Base-by-base conservation (phyloP, 2,888 invertebrate genomes). In the Aleiodes leptofemur region DNA sequence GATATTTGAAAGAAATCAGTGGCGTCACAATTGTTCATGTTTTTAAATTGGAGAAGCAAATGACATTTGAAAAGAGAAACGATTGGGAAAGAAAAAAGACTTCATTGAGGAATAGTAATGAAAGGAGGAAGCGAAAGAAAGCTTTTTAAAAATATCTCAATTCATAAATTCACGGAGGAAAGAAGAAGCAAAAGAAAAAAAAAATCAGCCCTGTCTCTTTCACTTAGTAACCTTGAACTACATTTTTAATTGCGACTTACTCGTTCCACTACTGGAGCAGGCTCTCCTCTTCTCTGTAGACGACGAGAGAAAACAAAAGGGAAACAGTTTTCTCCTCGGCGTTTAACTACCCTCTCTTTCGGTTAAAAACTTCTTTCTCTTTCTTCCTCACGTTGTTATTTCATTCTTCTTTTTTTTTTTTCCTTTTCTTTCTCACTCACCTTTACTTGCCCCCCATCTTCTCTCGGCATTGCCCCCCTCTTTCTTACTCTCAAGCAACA, bases 221-320 rank as follows among this genome's bases (percentile, higher is more conserved):
- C 23, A 23, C 66, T 53, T 23, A 55, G 78, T 80, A 82, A 86
- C 89, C 88, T 89, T 89, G 89, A 89, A 88, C 89, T 89, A 89
- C 86, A 88, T 89, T 89, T 89, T 88, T 89, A 89, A 89, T 89
- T 89, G 87, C 87, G 81, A 85, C 84, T 83, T 85, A 79, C 84
- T 76, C 80, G 81, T 85, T n/a, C n/a, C n/a, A n/a, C n/a, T n/a
- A n/a, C n/a, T n/a, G n/a, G n/a, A n/a, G n/a, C n/a, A n/a, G n/a
- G n/a, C n/a, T n/a, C n/a, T n/a, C n/a, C n/a, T n/a, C n/a, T n/a
- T n/a, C n/a, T 78, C 85, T 84, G 81, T 81, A 84, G 83, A 82
- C 83, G 84, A n/a, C 83, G 6, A 81, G 78, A 75, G 86, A 87
- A 88, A 89, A 89, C 88, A 89, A 89, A 88, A 86, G 86, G 85